Conservation (phyloP, 1,140 invertebrate species). For the Pogonomyrmex californicus region DNA sequence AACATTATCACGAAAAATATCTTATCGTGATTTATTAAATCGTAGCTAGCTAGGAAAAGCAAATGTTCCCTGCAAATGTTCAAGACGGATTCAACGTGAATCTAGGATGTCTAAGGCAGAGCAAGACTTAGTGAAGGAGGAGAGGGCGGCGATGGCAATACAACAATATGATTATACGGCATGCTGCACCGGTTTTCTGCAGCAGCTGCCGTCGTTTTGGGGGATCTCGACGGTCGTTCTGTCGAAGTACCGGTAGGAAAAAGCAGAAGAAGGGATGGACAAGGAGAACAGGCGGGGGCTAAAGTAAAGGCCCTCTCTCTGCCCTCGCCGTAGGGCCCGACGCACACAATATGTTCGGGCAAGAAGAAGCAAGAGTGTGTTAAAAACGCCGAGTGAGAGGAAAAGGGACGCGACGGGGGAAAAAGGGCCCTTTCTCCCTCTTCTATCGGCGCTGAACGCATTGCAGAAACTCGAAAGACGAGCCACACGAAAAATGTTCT, state of each 20-base stretch:
- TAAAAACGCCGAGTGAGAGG: conserved; percentile 42
- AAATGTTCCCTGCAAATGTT: conserved; percentile 47
- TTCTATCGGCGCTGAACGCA: conserved; percentile 53
- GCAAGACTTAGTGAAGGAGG: conserved; percentile 54
- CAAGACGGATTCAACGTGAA: neutral
- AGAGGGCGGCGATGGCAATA: conserved; percentile 70
- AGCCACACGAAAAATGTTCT: conserved; percentile 72
- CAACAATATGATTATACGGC: conserved; percentile 82
- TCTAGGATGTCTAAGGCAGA: conserved; percentile 38
- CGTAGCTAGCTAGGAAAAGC: conserved; percentile 40
- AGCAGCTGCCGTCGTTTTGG: conserved; percentile 78
- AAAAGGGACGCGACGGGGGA: conserved; percentile 38
- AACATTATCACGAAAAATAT: neutral
- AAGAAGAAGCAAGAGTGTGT: conserved; percentile 64
- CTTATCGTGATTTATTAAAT: neutral
- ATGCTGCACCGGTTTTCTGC: conserved; percentile 83
- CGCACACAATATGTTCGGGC: conserved; percentile 70
- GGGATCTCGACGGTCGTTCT: conserved; percentile 74
- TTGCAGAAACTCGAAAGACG: conserved; percentile 77
- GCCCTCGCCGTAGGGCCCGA: conserved; percentile 67
- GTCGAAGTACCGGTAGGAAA: conserved; percentile 65
- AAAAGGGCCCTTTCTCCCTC: conserved; percentile 45
- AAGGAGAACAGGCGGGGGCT: conserved; percentile 29
- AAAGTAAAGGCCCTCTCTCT: conserved; percentile 58
- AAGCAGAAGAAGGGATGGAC: conserved; percentile 44